phyloP scores from a whole-genome alignment of 2,888 invertebrate genomes.

The Oligia strigilis region DNA sequence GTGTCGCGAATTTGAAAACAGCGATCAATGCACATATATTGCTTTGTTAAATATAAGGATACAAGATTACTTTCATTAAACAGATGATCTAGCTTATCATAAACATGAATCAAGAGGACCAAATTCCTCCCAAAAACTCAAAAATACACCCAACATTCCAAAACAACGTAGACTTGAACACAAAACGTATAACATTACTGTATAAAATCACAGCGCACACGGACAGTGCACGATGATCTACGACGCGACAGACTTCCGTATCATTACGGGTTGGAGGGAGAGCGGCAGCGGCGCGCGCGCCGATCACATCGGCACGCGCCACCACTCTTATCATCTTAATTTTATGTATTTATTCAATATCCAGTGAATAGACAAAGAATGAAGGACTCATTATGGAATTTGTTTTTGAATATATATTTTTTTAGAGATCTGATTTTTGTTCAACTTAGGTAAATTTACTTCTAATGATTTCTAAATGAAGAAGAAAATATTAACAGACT shows the following conservation, averaged over 20 bases:
- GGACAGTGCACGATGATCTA: constrained; percentile 74
- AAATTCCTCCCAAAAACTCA: background rate
- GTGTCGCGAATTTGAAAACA: background rate
- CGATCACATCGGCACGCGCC: constrained; percentile 70
- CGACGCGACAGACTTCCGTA: constrained; percentile 80
- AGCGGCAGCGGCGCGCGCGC: constrained; percentile 65
- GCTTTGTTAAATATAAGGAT: background rate
- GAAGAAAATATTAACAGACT: background rate
- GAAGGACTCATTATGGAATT: constrained; percentile 34
- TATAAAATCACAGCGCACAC: constrained; percentile 42
- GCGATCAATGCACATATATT: background rate
- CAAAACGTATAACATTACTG: constrained; percentile 30
- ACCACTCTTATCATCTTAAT: constrained; percentile 67
- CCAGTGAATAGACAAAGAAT: constrained; percentile 47
- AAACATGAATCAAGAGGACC: background rate
- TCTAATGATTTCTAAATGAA: background rate
- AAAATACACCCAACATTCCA: background rate
- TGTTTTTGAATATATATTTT: constrained; percentile 3
- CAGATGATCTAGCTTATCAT: background rate
- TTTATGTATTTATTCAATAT: constrained; percentile 68
- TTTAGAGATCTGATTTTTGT: background rate
- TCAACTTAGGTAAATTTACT: background rate
- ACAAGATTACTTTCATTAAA: background rate
- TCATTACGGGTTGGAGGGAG: constrained; percentile 78
- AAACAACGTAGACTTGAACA: constrained; percentile 4